Percentiles rank a stretch among this genome's conserved stretches.
Evolutionary conservation across 2,113 vertebrate genomes (phyloP).

Genomic region (Colaptes auratus): DNA sequence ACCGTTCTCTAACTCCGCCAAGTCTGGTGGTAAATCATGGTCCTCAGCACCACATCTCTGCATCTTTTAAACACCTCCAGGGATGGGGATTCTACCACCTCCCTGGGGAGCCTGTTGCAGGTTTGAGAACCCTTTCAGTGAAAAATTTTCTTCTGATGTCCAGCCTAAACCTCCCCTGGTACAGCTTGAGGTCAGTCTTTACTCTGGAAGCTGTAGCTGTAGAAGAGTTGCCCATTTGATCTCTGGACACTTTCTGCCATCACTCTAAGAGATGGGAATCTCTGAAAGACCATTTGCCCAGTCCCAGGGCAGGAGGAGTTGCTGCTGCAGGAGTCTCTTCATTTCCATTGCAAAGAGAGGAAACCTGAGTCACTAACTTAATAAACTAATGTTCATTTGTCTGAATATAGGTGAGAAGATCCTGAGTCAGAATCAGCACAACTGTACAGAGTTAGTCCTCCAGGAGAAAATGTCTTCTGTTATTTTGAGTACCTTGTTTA

Average conservation of each 20-base stretch:
- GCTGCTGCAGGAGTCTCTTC: not conserved
- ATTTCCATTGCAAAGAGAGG: not conserved
- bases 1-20: too few relatives aligned
- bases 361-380: not conserved
- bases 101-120: too few relatives aligned
- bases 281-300: not conserved
- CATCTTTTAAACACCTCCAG: too few relatives aligned
- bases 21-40: too few relatives aligned
- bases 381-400: not conserved
- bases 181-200: not conserved
- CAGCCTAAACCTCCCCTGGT: too few relatives aligned
- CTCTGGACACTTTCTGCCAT: not conserved
- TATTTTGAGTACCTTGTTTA: not conserved
- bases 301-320: too few relatives aligned
- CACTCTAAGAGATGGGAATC: not conserved
- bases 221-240: too few relatives aligned
- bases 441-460: not conserved
- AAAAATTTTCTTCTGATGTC: too few relatives aligned
- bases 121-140: too few relatives aligned
- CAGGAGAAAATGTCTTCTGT: not conserved
- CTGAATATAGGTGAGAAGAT: not conserved
- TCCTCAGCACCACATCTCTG: too few relatives aligned
- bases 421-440: not conserved
- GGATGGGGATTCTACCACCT: too few relatives aligned
- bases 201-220: not conserved